These are phyloP conservation scores for Cyclina sinensis DNA, from an alignment of 1,140 invertebrate genomes.

Conservation along the genomic window DNA sequence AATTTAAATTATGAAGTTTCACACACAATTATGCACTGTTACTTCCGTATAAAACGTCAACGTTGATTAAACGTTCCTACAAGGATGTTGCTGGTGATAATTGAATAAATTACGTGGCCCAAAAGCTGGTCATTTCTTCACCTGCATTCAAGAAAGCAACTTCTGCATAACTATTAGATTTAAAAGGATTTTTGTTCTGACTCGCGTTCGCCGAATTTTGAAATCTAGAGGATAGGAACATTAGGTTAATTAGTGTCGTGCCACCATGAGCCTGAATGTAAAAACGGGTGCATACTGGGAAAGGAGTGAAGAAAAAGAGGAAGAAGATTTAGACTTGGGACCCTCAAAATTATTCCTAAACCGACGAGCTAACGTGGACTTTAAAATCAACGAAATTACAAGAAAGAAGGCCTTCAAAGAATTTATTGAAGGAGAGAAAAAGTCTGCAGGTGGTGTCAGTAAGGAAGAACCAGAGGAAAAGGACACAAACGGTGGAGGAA, in stretches of 20 bases:
- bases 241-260: no score
- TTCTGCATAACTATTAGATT: no score
- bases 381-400: constrained; percentile 53
- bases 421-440: constrained; percentile 33
- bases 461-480: constrained; percentile 5
- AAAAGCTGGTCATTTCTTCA: background rate
- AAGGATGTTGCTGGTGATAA: background rate
- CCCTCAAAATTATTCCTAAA: constrained; percentile 53
- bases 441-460: background rate
- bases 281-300: constrained; percentile 64
- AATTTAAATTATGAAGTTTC: background rate
- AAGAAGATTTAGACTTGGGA: background rate
- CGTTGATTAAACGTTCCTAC: constrained; percentile 10
- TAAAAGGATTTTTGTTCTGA: no score
- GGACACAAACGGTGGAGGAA: background rate
- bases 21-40: constrained; percentile 39
- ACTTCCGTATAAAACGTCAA: constrained; percentile 33
- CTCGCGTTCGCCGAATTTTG: no score
- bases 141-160: background rate
- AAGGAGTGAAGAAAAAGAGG: constrained; percentile 36
- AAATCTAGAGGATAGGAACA: no score
- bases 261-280: constrained; percentile 56
- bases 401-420: constrained; percentile 44
- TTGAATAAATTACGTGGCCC: constrained; percentile 14
- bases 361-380: constrained; percentile 27